A percentile compares a stretch with the other conserved stretches of the same genome.
Conservation (phyloP, 2,113 vertebrate species). For the Vanacampus margaritifer region DNA sequence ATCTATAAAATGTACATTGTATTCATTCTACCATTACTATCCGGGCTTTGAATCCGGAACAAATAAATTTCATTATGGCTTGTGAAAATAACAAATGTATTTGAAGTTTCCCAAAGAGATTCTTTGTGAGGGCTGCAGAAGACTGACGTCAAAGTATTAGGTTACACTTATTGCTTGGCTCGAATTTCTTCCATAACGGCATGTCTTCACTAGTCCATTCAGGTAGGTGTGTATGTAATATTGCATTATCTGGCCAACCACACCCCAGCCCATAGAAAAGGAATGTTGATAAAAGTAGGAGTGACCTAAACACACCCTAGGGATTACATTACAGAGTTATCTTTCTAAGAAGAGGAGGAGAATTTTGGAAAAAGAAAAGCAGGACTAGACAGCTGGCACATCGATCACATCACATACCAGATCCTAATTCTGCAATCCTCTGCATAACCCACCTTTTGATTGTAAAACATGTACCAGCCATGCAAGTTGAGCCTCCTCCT, state of each 20-base stretch:
- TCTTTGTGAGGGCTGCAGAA: constrained; percentile 31
- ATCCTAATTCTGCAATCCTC: constrained; percentile 16
- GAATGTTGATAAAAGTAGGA: constrained; percentile 60
- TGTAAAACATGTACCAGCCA: background rate
- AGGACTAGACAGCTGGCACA: background rate
- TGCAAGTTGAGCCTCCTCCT: background rate
- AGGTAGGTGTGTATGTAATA: constrained; percentile 40
- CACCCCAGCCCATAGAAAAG: constrained; percentile 35
- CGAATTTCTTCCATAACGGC: background rate
- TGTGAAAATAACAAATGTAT: too few relatives aligned
- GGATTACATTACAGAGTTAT: constrained; percentile 16
- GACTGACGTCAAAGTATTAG: constrained; percentile 18
- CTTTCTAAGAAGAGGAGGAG: background rate
- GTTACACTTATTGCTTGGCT: background rate
- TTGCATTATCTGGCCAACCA: constrained; percentile 18
- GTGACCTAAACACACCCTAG: constrained; percentile 45
- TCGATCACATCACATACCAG: background rate
- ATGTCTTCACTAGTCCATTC: background rate
- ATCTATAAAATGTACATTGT: background rate
- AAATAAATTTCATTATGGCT: constrained; percentile 15
- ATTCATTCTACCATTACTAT: constrained; percentile 16
- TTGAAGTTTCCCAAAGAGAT: background rate
- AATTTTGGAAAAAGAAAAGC: background rate
- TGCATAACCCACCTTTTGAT: background rate
- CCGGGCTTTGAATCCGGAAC: constrained; percentile 8